A percentile compares a stretch with the other conserved stretches of the same genome.
Evolutionary conservation across 2,888 invertebrate genomes (phyloP).

Genomic region (Sesamia inferens): DNA sequence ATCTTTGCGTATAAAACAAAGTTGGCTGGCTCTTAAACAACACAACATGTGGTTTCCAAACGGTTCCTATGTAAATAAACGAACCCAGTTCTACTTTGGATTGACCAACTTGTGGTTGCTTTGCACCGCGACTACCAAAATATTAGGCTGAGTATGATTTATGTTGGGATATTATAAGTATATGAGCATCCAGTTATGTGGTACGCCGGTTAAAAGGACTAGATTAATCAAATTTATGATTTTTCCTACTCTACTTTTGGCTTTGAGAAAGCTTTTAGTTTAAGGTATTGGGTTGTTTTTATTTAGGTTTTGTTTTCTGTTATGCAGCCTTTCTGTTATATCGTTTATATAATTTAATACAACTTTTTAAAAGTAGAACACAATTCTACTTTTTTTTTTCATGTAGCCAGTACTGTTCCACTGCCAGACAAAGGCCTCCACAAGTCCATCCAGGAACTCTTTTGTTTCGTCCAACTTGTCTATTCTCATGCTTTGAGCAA

Average conservation of each 20-base stretch:
- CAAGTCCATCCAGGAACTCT: too few relatives aligned
- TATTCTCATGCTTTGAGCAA: too few relatives aligned
- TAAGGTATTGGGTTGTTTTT: slow-evolving; percentile 6
- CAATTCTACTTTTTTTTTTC: too few relatives aligned
- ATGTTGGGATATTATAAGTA: slow-evolving; percentile 34
- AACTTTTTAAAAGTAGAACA: background rate
- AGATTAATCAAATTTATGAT: slow-evolving; percentile 31
- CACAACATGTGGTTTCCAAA: slow-evolving; percentile 74
- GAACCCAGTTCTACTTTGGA: slow-evolving; percentile 51
- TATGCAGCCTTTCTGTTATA: background rate
- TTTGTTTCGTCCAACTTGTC: background rate
- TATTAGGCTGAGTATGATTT: slow-evolving; percentile 56
- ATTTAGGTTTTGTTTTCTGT: slow-evolving; percentile 5
- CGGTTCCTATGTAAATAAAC: slow-evolving; percentile 76
- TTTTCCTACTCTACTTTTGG: slow-evolving; percentile 16
- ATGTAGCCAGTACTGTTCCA: too few relatives aligned
- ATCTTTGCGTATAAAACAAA: slow-evolving; percentile 44
- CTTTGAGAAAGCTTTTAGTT: slow-evolving; percentile 17
- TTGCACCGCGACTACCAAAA: slow-evolving; percentile 56
- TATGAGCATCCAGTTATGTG: slow-evolving; percentile 33
- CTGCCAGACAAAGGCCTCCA: too few relatives aligned
- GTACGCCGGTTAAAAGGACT: slow-evolving; percentile 26
- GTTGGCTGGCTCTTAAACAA: slow-evolving; percentile 63
- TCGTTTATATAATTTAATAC: background rate
- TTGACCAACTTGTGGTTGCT: slow-evolving; percentile 59